These are phyloP conservation scores for Gymnothorax reevesii DNA, from an alignment of 2,797 vertebrate genomes.

Conservation along the genomic window DNA sequence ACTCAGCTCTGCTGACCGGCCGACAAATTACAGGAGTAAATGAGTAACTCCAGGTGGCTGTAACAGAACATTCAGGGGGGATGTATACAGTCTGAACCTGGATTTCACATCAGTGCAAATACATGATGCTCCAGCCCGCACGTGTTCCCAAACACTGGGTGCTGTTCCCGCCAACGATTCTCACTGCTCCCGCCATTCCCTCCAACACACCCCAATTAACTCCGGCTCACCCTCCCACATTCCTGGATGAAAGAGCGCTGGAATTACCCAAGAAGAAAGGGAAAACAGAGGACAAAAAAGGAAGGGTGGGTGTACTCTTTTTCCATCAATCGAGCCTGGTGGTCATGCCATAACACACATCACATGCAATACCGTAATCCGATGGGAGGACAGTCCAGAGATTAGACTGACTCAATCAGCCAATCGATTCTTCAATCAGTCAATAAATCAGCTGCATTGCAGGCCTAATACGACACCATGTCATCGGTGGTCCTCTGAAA, in stretches of 20 bases:
- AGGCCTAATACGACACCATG: neutral
- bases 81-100: no score
- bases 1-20: no score
- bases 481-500: neutral
- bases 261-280: neutral
- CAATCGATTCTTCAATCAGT: neutral
- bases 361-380: neutral
- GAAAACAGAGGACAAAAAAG: neutral
- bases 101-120: neutral
- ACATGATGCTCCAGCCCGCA: neutral
- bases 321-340: neutral
- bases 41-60: no score
- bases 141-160: neutral
- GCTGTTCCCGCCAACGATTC: no score
- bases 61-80: no score
- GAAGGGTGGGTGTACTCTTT: neutral
- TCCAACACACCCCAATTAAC: neutral
- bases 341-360: neutral
- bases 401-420: neutral
- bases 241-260: neutral
- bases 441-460: neutral
- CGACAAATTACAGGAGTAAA: no score
- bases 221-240: neutral
- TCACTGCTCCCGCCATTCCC: neutral
- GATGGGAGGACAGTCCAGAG: neutral